Evolutionary conservation across 2,888 invertebrate species (phyloP).

Genomic region (Melolontha melolontha): DNA sequence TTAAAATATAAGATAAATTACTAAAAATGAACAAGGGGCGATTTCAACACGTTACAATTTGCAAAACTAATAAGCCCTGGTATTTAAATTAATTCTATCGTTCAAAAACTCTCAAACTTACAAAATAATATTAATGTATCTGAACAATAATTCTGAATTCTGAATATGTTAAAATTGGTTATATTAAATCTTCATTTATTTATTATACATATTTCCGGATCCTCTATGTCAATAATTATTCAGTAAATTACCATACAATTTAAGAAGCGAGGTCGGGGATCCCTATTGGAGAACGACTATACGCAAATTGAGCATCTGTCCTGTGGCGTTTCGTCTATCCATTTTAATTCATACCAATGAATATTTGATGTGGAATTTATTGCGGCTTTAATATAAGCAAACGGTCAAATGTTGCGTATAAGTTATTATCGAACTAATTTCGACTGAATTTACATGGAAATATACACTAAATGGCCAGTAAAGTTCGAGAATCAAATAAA

Average conservation of each 20-base stretch:
- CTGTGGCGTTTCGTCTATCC: conserved; percentile 4
- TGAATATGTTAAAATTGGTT: no score
- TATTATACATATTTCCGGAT: no score
- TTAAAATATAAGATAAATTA: no score
- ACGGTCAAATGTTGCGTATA: conserved; percentile 36
- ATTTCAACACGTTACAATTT: no score
- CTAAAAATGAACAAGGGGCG: no score
- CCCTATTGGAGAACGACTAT: neutral
- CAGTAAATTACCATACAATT: conserved; percentile 23
- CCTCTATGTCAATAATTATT: conserved; percentile 1
- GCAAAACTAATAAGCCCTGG: no score
- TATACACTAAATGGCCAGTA: conserved; percentile 29
- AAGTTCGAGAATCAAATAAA: conserved; percentile 21
- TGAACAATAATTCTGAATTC: no score
- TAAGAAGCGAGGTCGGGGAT: conserved; percentile 12
- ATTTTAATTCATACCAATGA: conserved; percentile 35
- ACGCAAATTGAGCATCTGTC: conserved; percentile 21
- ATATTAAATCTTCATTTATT: no score
- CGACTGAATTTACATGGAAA: conserved; percentile 32
- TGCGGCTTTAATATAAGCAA: conserved; percentile 14
- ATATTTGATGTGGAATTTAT: conserved; percentile 37
- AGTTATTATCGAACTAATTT: conserved; percentile 29
- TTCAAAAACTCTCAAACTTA: no score
- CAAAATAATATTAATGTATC: no score
- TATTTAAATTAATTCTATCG: no score